Evolutionary conservation across 2,113 vertebrate genomes (phyloP).

Genomic region (Bos indicus): DNA sequence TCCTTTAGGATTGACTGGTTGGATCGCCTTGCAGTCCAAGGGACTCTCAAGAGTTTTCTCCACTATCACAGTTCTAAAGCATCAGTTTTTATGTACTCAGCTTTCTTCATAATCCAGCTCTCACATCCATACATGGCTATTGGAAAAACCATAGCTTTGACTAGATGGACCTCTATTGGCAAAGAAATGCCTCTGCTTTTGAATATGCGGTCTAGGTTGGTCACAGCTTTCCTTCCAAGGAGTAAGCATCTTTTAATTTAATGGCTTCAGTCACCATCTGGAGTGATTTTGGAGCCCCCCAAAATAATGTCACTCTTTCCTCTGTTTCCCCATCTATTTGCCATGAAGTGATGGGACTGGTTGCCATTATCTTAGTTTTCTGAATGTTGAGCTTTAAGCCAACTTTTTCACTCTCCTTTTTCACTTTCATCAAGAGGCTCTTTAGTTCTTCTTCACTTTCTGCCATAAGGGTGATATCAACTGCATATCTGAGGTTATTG

Average conservation of each 20-base stretch:
- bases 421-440: neutral
- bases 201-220: neutral
- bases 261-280: neutral
- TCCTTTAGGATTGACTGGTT: neutral
- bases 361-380: neutral
- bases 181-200: neutral
- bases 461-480: neutral
- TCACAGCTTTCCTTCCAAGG: neutral
- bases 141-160: neutral
- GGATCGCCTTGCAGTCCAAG: neutral
- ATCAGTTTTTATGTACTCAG: neutral
- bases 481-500: neutral
- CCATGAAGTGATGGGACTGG: neutral
- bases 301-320: neutral
- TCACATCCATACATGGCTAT: neutral
- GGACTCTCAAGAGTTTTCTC: neutral
- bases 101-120: neutral
- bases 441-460: neutral
- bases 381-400: neutral
- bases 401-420: neutral
- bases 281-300: neutral
- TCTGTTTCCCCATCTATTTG: neutral
- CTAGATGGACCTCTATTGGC: neutral
- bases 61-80: neutral
- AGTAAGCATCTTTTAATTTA: neutral